These are phyloP conservation scores for Trichogramma evanescens DNA, from an alignment of 2,888 invertebrate genomes.

Conservation along the genomic window DNA sequence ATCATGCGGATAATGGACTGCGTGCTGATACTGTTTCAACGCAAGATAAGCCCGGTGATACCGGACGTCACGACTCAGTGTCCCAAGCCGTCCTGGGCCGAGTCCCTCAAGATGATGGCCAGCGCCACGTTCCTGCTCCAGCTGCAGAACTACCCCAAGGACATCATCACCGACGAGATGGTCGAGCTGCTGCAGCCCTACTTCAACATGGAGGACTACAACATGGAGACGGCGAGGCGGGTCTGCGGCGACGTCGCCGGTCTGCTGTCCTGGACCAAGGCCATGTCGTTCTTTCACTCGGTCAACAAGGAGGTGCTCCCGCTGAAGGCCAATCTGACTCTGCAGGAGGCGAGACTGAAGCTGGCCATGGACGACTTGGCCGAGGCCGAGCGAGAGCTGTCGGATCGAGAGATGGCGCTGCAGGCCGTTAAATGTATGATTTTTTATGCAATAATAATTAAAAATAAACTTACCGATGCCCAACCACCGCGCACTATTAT, in stretches of 20 bases:
- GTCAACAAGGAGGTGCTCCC: conserved; percentile 96
- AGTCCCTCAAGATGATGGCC: conserved; percentile 96
- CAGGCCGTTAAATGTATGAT: conserved; percentile 71
- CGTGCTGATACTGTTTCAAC: conserved; percentile 85
- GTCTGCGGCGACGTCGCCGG: conserved; percentile 97
- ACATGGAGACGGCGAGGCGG: conserved; percentile 90
- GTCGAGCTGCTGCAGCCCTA: conserved; percentile 87
- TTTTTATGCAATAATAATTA: too few species aligned
- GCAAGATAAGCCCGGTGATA: conserved; percentile 70
- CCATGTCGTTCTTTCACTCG: conserved; percentile 90
- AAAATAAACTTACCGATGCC: too few species aligned
- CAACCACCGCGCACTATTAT: too few species aligned
- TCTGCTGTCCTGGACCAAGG: conserved; percentile 90
- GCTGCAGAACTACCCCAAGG: conserved; percentile 91
- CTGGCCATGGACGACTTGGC: conserved; percentile 86
- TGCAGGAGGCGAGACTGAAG: conserved; percentile 85
- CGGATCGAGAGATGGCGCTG: conserved; percentile 83
- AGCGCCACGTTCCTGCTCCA: conserved; percentile 86
- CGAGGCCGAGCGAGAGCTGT: conserved; percentile 78
- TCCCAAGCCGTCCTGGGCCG: conserved; percentile 93
- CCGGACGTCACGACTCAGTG: conserved; percentile 75
- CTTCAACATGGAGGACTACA: conserved; percentile 93
- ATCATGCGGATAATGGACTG: conserved; percentile 99
- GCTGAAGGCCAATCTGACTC: conserved; percentile 80
- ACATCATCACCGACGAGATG: conserved; percentile 95